A percentile compares a stretch with the other conserved stretches of the same genome.
These are phyloP conservation scores for Zosterops pallidus DNA, from an alignment of 2,113 vertebrate species.

Conservation along the genomic window DNA sequence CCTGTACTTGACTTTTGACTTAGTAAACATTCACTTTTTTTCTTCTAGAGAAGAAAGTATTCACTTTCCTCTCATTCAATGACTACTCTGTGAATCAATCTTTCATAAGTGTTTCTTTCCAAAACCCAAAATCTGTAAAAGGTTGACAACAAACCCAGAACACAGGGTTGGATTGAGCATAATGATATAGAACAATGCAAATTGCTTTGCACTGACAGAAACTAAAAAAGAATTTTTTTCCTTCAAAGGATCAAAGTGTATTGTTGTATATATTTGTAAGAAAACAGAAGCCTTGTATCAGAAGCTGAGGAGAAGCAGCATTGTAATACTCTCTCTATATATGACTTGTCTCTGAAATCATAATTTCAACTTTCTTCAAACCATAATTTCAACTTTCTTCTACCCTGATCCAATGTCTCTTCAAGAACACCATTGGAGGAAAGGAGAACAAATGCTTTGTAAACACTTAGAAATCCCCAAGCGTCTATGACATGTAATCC, in stretches of 20 bases:
- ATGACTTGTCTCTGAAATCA: background rate
- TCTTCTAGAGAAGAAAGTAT: background rate
- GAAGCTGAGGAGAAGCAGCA: background rate
- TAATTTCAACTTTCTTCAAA: background rate
- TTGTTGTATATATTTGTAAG: background rate
- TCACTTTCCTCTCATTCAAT: background rate
- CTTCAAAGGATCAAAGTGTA: background rate
- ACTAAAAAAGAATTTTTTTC: background rate
- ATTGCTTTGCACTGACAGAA: background rate
- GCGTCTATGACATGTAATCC: background rate
- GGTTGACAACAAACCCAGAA: background rate
- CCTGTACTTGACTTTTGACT: background rate
- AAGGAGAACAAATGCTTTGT: background rate
- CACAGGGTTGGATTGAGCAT: background rate
- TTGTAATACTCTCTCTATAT: background rate
- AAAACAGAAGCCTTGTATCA: background rate
- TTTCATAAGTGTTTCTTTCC: background rate
- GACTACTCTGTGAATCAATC: background rate
- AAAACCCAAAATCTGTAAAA: background rate
- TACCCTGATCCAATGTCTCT: background rate
- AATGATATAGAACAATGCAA: background rate
- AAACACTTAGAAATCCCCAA: background rate
- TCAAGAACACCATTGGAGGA: accelerated
- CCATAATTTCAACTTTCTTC: background rate
- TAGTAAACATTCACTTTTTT: background rate